Percentiles rank a stretch among this genome's conserved stretches.
phyloP scores from a whole-genome alignment of 2,888 invertebrate genomes.

The Criorhina ranunculi region DNA sequence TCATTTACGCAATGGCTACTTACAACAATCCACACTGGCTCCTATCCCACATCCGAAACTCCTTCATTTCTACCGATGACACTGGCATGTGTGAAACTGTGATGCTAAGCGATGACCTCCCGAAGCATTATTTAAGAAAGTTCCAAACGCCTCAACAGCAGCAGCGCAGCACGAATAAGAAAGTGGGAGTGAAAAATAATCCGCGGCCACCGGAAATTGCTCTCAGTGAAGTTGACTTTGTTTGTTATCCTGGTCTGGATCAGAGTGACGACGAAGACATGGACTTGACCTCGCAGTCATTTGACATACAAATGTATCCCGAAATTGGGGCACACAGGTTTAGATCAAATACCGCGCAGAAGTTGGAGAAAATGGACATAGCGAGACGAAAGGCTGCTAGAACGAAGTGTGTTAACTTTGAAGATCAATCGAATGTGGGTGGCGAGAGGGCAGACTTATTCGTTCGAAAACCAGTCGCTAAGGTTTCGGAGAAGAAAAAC shows the following conservation, averaged over 20 bases:
- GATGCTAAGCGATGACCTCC: conserved; percentile 93
- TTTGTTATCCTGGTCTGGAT: conserved; percentile 91
- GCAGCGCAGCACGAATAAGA: conserved; percentile 47
- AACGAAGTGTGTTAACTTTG: conserved; percentile 86
- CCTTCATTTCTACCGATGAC: conserved; percentile 97
- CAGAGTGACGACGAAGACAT: conserved; percentile 92
- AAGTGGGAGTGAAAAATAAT: conserved; percentile 72
- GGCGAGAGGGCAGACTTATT: conserved; percentile 80
- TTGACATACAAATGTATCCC: conserved; percentile 90
- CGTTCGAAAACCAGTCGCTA: conserved; percentile 78
- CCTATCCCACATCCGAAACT: conserved; percentile 95
- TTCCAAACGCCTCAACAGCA: conserved; percentile 82
- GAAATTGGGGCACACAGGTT: conserved; percentile 88
- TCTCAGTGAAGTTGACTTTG: conserved; percentile 85
- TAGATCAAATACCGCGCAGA: conserved; percentile 94
- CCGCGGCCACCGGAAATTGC: conserved; percentile 78
- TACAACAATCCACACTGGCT: conserved; percentile 98
- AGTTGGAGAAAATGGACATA: conserved; percentile 94
- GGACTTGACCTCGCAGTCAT: conserved; percentile 88
- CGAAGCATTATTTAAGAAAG: conserved; percentile 86
- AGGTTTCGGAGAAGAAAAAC: conserved; percentile 78
- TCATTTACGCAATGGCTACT: conserved; percentile 90
- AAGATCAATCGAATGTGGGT: conserved; percentile 78
- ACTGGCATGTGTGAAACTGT: conserved; percentile 97
- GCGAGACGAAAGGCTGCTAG: conserved; percentile 92